A percentile compares a stretch with the other conserved stretches of the same genome.
Conservation (phyloP, 2,888 invertebrate species). For the Cosmorhoe ocellata region DNA sequence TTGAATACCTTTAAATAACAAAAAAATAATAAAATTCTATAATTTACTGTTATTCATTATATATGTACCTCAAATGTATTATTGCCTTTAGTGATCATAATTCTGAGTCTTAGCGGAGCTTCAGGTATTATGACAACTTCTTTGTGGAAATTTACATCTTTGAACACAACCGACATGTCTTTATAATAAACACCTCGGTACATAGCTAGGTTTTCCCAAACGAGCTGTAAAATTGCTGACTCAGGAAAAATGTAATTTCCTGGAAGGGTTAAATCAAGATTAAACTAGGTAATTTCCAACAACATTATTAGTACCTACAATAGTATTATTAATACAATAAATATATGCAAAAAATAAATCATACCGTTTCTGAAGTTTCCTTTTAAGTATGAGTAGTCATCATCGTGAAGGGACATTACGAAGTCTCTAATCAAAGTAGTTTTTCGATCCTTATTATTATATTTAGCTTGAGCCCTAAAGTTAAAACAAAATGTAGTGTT, state of each 20-base stretch:
- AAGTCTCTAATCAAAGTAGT: constrained; percentile 40
- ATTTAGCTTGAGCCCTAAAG: constrained; percentile 45
- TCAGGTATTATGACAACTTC: constrained; percentile 32
- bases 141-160: constrained; percentile 33
- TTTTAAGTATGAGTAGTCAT: constrained; percentile 45
- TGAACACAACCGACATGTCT: constrained; percentile 36
- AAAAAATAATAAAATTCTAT: too few relatives aligned
- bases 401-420: constrained; percentile 52
- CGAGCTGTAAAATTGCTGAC: constrained; percentile 72
- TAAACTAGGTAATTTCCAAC: too few relatives aligned
- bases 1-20: too few relatives aligned
- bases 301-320: too few relatives aligned
- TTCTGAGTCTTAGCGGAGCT: constrained; percentile 25
- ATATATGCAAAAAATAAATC: too few relatives aligned
- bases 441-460: constrained; percentile 36
- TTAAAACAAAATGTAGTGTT: constrained; percentile 8
- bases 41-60: neutral
- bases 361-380: constrained; percentile 46
- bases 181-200: constrained; percentile 55
- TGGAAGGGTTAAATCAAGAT: neutral
- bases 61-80: constrained; percentile 41
- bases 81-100: constrained; percentile 41
- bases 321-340: too few relatives aligned
- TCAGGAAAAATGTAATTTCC: constrained; percentile 85
- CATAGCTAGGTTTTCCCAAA: constrained; percentile 78